Percentiles rank a stretch among this genome's conserved stretches.
Evolutionary conservation across 2,113 vertebrate genomes (phyloP).

Genomic region (Manacus vitellinus): DNA sequence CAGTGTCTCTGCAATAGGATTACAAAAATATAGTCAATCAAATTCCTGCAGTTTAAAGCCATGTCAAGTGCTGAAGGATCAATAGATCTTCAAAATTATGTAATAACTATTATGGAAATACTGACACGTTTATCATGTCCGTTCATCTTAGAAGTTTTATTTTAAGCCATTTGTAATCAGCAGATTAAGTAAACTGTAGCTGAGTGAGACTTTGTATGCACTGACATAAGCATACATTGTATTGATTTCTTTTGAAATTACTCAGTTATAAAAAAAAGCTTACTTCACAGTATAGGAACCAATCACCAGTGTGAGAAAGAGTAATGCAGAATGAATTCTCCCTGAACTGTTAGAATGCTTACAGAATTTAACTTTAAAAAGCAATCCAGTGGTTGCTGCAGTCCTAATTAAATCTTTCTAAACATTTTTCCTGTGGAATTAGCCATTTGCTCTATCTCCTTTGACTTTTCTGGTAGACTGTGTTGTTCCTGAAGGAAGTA

Average conservation of each 20-base stretch:
- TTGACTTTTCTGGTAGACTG: neutral
- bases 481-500: neutral
- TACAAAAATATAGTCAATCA: neutral
- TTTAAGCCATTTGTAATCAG: slow-evolving; percentile 9
- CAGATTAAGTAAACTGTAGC: neutral
- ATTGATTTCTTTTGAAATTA: slow-evolving; percentile 19
- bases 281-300: neutral
- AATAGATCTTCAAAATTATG: neutral
- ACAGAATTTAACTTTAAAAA: neutral
- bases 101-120: neutral
- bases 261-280: neutral
- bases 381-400: neutral
- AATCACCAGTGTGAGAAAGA: neutral
- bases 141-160: neutral
- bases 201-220: neutral
- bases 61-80: neutral
- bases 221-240: neutral
- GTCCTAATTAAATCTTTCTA: neutral
- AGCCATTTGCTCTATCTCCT: neutral
- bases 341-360: neutral
- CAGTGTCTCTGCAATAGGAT: neutral
- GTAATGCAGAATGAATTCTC: neutral
- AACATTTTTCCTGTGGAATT: neutral
- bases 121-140: neutral
- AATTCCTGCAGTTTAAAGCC: neutral